Evolutionary conservation across 2,113 vertebrate species (phyloP).

Genomic region (Varanus komodoensis): DNA sequence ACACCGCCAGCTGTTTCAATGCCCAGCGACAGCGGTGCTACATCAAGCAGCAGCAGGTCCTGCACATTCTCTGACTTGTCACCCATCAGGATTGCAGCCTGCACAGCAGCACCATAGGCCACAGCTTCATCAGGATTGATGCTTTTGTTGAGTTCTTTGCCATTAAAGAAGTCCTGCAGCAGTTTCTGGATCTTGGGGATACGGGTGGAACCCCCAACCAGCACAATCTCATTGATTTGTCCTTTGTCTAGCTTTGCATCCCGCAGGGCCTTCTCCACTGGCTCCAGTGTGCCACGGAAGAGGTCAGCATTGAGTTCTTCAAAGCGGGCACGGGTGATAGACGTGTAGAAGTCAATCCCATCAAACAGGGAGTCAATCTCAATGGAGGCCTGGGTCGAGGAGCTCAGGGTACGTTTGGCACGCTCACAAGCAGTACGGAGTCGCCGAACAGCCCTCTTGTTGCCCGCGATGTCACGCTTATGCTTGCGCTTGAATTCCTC

Average conservation of each 20-base stretch:
- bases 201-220: slow-evolving; percentile 86
- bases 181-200: slow-evolving; percentile 88
- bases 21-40: slow-evolving; percentile 83
- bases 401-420: slow-evolving; percentile 85
- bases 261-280: slow-evolving; percentile 84
- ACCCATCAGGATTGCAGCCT: slow-evolving; percentile 85
- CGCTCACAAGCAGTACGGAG: slow-evolving; percentile 85
- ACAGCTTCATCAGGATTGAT: slow-evolving; percentile 87
- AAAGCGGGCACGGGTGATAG: slow-evolving; percentile 95
- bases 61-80: slow-evolving; percentile 87
- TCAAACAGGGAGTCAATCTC: slow-evolving; percentile 93
- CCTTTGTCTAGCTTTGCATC: slow-evolving; percentile 86
- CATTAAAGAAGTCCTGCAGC: slow-evolving; percentile 86
- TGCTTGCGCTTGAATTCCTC: slow-evolving; percentile 88
- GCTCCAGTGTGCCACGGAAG: slow-evolving; percentile 85
- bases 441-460: slow-evolving; percentile 83
- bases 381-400: slow-evolving; percentile 84
- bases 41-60: slow-evolving; percentile 84
- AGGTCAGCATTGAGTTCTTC: slow-evolving; percentile 92
- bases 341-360: slow-evolving; percentile 97
- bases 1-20: slow-evolving; percentile 85
- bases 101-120: slow-evolving; percentile 83
- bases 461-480: slow-evolving; percentile 83
- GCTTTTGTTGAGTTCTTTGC: slow-evolving; percentile 87
- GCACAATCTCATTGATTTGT: slow-evolving; percentile 84